phyloP scores from a whole-genome alignment of 2,888 invertebrate species.

The Campaea margaritaria region DNA sequence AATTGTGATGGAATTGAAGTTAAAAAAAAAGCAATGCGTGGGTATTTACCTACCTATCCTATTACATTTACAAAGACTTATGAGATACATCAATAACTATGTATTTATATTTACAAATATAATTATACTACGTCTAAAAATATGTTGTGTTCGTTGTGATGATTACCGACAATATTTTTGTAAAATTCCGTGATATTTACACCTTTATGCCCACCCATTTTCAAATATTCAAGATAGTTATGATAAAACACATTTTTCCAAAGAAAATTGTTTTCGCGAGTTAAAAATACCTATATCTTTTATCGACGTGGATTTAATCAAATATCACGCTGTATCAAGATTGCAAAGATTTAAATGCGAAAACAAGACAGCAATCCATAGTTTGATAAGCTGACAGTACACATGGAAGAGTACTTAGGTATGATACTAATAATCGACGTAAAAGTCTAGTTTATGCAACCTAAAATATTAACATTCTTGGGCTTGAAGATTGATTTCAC shows the following conservation, averaged over 20 bases:
- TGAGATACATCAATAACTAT: background rate
- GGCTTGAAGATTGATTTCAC: background rate
- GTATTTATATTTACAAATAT: conserved; percentile 3
- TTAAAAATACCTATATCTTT: conserved; percentile 11
- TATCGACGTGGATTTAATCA: conserved; percentile 13
- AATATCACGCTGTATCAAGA: conserved; percentile 4
- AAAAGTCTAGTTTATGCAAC: background rate
- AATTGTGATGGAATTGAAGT: background rate
- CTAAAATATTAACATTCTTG: background rate
- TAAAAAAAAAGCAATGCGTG: too few relatives aligned
- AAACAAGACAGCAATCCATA: conserved; percentile 4
- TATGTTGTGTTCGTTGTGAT: background rate
- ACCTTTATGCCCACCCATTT: conserved; percentile 2
- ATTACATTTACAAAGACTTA: conserved; percentile 6
- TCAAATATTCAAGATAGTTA: conserved; percentile 11
- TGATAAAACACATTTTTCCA: conserved; percentile 13
- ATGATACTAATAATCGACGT: background rate
- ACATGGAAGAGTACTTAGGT: background rate
- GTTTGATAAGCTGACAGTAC: background rate
- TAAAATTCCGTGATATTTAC: conserved; percentile 2
- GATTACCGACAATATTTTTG: conserved; percentile 5
- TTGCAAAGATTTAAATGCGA: conserved; percentile 1
- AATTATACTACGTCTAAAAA: background rate
- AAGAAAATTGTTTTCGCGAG: conserved; percentile 18
- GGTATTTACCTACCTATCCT: background rate